Evolutionary conservation across 2,113 vertebrate genomes (phyloP).

Genomic region (Otis tarda): DNA sequence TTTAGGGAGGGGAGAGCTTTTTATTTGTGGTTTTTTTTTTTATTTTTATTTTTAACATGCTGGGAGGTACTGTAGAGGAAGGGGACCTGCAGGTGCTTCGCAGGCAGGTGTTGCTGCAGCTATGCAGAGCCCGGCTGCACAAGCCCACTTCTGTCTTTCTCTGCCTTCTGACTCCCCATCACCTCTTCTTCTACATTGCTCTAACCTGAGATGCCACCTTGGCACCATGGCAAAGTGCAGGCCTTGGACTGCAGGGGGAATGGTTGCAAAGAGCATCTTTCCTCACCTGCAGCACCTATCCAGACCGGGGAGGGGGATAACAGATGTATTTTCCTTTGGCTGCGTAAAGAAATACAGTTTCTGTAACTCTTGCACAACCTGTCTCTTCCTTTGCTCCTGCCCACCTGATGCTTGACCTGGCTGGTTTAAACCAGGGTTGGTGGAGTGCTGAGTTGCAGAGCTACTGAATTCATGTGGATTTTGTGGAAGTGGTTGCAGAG

Average conservation of each 20-base stretch:
- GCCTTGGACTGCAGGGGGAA: not conserved
- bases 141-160: not conserved
- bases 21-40: not conserved
- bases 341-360: not conserved
- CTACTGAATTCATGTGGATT: not conserved
- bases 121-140: accelerated
- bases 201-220: not conserved
- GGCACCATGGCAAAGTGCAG: not conserved
- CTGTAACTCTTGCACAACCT: not conserved
- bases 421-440: not conserved
- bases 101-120: not conserved
- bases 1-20: not conserved
- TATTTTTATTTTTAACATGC: not conserved
- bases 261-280: not conserved
- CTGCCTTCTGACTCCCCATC: not conserved
- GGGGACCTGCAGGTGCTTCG: not conserved
- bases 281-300: not conserved
- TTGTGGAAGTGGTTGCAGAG: not conserved
- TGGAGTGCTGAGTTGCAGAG: not conserved
- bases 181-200: not conserved
- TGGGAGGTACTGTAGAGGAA: not conserved
- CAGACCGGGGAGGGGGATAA: not conserved
- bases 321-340: not conserved
- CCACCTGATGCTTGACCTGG: not conserved
- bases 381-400: not conserved